Evolutionary conservation across 2,888 invertebrate genomes (phyloP).

Genomic region (Tipula confusa): DNA sequence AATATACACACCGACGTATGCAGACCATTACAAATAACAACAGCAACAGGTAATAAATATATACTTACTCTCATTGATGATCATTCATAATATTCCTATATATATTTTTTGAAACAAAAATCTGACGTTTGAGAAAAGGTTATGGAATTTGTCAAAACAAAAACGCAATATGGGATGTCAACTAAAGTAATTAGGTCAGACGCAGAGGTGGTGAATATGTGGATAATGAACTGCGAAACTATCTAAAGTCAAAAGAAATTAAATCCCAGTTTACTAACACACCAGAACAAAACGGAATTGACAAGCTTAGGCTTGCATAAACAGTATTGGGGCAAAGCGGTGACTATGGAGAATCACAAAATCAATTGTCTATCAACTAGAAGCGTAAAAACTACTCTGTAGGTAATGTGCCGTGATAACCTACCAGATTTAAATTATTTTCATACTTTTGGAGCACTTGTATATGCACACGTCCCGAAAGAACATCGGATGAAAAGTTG

Average conservation of each 20-base stretch:
- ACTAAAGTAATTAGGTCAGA: no score
- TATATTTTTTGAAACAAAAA: neutral
- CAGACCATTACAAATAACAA: neutral
- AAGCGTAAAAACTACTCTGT: no score
- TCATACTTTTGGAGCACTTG: slow-evolving; percentile 29
- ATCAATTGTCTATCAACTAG: neutral
- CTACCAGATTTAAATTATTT: slow-evolving; percentile 4
- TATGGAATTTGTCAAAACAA: no score
- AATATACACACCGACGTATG: slow-evolving; percentile 27
- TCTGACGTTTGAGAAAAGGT: neutral
- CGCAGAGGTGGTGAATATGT: no score
- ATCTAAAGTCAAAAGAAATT: neutral
- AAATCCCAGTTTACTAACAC: neutral
- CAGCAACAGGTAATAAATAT: slow-evolving; percentile 20
- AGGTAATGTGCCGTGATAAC: neutral
- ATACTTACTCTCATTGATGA: slow-evolving; percentile 17
- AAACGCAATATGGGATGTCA: no score
- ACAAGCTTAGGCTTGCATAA: neutral
- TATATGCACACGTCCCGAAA: no score
- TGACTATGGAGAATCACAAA: neutral
- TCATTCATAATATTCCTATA: neutral
- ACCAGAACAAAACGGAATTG: neutral
- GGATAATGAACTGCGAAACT: neutral
- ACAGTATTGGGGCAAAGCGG: neutral
- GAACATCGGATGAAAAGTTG: no score